phyloP scores from a whole-genome alignment of 2,797 vertebrate species.

The Argya squamiceps region DNA sequence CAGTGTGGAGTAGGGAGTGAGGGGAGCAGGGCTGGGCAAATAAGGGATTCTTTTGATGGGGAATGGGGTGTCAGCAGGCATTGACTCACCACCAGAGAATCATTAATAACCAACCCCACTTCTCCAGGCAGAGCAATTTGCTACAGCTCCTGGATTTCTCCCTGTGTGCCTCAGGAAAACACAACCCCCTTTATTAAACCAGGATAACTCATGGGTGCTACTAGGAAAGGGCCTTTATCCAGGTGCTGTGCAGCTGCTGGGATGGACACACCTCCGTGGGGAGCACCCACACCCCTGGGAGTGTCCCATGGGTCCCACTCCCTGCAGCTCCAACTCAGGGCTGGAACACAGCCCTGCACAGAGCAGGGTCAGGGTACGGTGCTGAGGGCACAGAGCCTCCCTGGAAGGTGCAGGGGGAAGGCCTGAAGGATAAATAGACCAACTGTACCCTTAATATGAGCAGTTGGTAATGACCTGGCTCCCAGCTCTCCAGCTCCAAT shows the following conservation, averaged over 20 bases:
- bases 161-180: background rate
- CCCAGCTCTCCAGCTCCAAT: background rate
- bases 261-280: accelerated
- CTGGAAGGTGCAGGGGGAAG: accelerated
- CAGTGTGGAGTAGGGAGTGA: background rate
- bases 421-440: background rate
- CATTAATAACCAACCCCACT: accelerated
- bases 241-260: accelerated
- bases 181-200: background rate
- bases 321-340: accelerated
- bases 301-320: too few species aligned
- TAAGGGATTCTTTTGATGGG: too few species aligned
- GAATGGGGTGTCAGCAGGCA: background rate
- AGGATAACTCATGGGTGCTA: accelerated
- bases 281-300: too few species aligned
- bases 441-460: background rate
- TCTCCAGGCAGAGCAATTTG: background rate
- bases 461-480: accelerated
- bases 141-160: background rate
- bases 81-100: background rate
- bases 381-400: background rate
- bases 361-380: accelerated
- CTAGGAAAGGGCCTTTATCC: background rate
- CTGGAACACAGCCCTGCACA: accelerated
- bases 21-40: background rate